These are phyloP conservation scores for Megathymus violae DNA, from an alignment of 1,140 invertebrate species.

Conservation along the genomic window DNA sequence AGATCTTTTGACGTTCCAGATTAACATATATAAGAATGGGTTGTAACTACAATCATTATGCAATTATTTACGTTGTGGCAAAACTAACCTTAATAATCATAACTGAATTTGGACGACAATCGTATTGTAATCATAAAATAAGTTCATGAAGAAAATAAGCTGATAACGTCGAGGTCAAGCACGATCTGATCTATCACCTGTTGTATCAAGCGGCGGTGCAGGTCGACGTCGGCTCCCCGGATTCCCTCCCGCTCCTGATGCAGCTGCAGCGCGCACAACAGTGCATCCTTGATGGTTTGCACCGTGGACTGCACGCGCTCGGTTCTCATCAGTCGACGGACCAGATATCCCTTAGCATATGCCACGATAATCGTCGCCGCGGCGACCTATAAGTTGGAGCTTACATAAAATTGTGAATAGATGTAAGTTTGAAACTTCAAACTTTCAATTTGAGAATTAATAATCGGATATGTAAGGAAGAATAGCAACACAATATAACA, in stretches of 20 bases:
- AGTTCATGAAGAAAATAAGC: too few relatives aligned
- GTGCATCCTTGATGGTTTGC: constrained; percentile 91
- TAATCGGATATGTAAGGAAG: too few relatives aligned
- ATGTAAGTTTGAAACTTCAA: too few relatives aligned
- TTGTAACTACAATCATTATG: too few relatives aligned
- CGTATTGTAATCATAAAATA: too few relatives aligned
- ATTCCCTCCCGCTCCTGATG: constrained; percentile 87
- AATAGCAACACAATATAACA: too few relatives aligned
- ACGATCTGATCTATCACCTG: too few relatives aligned
- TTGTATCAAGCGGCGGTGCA: constrained; percentile 86
- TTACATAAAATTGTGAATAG: constrained; percentile 58
- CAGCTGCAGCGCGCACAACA: constrained; percentile 89
- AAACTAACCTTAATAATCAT: too few relatives aligned
- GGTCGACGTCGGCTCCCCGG: constrained; percentile 85
- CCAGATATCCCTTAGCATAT: constrained; percentile 90
- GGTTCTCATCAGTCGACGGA: constrained; percentile 90
- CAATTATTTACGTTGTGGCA: too few relatives aligned
- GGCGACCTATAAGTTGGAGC: constrained; percentile 71
- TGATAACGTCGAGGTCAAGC: too few relatives aligned
- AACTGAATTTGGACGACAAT: too few relatives aligned
- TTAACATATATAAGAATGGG: constrained; percentile 13
- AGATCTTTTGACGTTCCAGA: not conserved
- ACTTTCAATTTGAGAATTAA: too few relatives aligned
- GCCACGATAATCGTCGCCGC: constrained; percentile 90
- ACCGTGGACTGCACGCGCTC: constrained; percentile 91